Base-by-base conservation (phyloP, 1,140 invertebrate genomes). In the Procambarus virginalis region DNA sequence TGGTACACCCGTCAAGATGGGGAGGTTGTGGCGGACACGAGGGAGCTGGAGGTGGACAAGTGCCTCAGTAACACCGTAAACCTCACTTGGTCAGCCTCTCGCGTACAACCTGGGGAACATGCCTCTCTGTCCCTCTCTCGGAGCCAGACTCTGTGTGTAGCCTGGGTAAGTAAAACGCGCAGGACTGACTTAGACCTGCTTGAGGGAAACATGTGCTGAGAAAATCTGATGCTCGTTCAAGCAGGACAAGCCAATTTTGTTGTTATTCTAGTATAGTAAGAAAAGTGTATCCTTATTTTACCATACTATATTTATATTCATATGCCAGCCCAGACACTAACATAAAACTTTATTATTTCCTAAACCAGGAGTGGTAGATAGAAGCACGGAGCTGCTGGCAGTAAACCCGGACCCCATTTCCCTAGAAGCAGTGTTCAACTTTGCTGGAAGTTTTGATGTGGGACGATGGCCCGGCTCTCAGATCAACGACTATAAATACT, bases 311-410 rank as follows among this genome's bases (percentile, higher is more conserved):
- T 58, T 9, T 58, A 58, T 58, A 58, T 58, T 9, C 12, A 1
- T 58, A 58, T 58, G 12, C 12, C 6, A 9, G 12, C 12, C 0
- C 12, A 58, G 6, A 58, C 12, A 58, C 12, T 58, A 12, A 12
- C 55, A 58, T 58, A 9, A 58, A 12, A 2, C 55, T 58, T 12
- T 64, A 64, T 20, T 20, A 17, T 20, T 14, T 64, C 17, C 6
- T 34, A 73, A 22, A 4, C 2, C 89, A 68, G 93, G 94, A 4
- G 91, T 94, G 48, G 93, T 94, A 4, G 94, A 94, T 91, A 94
- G 94, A 89, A 94, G 94, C 92, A 92, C 94, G 0, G 93, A 93
- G 73, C 79, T 94, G 4, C 87, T 94, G 8, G 93, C 92, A 5
- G 91, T 92, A 8, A 86, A 93, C 9, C 93, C 93, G 68, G 93